Conservation (phyloP, 2,888 invertebrate genomes). For the Brenthis daphne region DNA sequence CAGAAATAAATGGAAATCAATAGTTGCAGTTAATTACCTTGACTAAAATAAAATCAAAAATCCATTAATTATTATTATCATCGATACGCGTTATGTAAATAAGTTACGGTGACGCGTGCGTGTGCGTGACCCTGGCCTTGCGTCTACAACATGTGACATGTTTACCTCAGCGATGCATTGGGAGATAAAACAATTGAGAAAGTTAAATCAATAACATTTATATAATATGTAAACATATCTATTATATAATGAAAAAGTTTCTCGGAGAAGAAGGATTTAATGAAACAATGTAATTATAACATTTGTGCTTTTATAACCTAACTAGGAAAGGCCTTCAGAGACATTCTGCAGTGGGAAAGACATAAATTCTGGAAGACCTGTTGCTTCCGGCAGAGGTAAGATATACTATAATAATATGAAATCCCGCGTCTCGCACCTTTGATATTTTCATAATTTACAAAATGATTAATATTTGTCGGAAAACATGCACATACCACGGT, state of each 20-base stretch:
- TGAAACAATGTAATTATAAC: background rate
- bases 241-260: background rate
- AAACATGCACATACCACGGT: too few species aligned
- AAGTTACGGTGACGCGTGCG: background rate
- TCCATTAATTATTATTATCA: background rate
- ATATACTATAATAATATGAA: too few species aligned
- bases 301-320: background rate
- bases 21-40: background rate
- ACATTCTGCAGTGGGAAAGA: too few species aligned
- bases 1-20: background rate
- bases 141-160: background rate
- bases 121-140: conserved; percentile 1
- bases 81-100: conserved; percentile 1
- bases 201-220: background rate
- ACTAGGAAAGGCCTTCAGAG: too few species aligned
- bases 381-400: too few species aligned
- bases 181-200: conserved; percentile 12
- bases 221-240: background rate
- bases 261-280: background rate
- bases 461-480: too few species aligned
- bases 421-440: too few species aligned
- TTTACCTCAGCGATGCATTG: conserved; percentile 6
- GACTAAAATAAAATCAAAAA: background rate
- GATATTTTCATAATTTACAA: too few species aligned
- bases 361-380: too few species aligned